phyloP scores from a whole-genome alignment of 2,888 invertebrate genomes.

The Brachypalpus laphriformis region DNA sequence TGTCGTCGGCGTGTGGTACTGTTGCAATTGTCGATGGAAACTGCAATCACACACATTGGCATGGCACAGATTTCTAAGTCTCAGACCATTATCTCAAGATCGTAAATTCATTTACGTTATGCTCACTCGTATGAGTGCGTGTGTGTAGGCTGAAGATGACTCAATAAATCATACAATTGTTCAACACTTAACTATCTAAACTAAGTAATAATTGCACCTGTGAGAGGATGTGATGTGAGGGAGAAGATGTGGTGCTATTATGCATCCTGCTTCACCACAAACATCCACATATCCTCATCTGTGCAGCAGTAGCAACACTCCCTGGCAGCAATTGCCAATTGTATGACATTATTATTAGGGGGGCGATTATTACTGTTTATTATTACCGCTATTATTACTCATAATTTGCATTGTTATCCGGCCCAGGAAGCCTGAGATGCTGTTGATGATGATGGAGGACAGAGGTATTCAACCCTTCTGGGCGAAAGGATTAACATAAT shows the following conservation, averaged over 20 bases:
- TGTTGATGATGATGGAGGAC: slow-evolving; percentile 49
- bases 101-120: slow-evolving; percentile 71
- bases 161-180: slow-evolving; percentile 75
- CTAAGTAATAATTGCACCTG: slow-evolving; percentile 75
- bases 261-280: slow-evolving; percentile 39
- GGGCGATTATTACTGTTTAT: slow-evolving; percentile 73
- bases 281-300: slow-evolving; percentile 18
- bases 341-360: slow-evolving; percentile 70
- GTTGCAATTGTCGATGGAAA: slow-evolving; percentile 46
- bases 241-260: slow-evolving; percentile 18
- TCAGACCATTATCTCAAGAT: slow-evolving; percentile 66
- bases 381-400: slow-evolving; percentile 74
- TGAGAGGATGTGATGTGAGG: slow-evolving; percentile 43
- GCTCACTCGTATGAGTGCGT: slow-evolving; percentile 9
- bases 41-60: slow-evolving; percentile 55
- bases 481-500: slow-evolving; percentile 69
- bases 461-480: slow-evolving; percentile 33
- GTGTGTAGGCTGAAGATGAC: slow-evolving; percentile 67
- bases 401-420: slow-evolving; percentile 75
- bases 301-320: neutral
- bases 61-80: slow-evolving; percentile 56
- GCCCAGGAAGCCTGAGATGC: slow-evolving; percentile 48
- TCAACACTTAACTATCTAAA: slow-evolving; percentile 75
- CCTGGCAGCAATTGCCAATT: slow-evolving; percentile 67
- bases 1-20: slow-evolving; percentile 31